Evolutionary conservation across 1,140 invertebrate species (phyloP), one percentile per base, ranked within the genome.

Genomic region (Phymorhynchus buccinoides): DNA sequence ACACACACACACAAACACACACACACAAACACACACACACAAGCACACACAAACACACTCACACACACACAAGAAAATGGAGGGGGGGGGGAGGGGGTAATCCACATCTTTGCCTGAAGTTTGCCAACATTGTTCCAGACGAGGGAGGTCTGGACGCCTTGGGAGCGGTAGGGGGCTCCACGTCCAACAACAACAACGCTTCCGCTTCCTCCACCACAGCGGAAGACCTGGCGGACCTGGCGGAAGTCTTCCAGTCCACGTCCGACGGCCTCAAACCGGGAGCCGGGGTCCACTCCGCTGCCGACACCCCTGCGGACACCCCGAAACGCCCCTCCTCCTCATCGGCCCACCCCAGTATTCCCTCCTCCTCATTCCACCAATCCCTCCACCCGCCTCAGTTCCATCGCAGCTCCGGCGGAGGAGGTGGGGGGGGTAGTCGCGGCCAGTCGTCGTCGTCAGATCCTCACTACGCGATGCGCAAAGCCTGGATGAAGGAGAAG

Each of bases 71-170:
- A n/a, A n/a, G n/a, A n/a, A n/a, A n/a, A n/a, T n/a, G n/a, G n/a
- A n/a, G n/a, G n/a, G n/a, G n/a, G n/a, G n/a, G n/a, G n/a, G n/a
- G n/a, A n/a, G n/a, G n/a, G n/a, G n/a, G n/a, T n/a, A n/a, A n/a
- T n/a, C n/a, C n/a, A n/a, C n/a, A n/a, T n/a, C n/a, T n/a, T n/a
- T n/a, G n/a, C n/a, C 12, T 56, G 12, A 14, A 27, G 18, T 71
- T 71, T 71, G 66, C 7, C 14, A 71, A n/a, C 7, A 32, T 52
- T 52, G 48, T 12, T 22, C 9, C 80, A 81, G 80, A 87, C 22
- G 86, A 85, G 18, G 85, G 81, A 14, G 84, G 86, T n/a, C 75
- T 79, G n/a, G 85, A 88, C 39, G 81, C 87, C 30, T 16, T 75
- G 35, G 85, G 84, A 41, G 85, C 87, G 16, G 71, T 83, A n/a